Evolutionary conservation across 2,797 vertebrate genomes (phyloP).

Genomic region (Mustela erminea): DNA sequence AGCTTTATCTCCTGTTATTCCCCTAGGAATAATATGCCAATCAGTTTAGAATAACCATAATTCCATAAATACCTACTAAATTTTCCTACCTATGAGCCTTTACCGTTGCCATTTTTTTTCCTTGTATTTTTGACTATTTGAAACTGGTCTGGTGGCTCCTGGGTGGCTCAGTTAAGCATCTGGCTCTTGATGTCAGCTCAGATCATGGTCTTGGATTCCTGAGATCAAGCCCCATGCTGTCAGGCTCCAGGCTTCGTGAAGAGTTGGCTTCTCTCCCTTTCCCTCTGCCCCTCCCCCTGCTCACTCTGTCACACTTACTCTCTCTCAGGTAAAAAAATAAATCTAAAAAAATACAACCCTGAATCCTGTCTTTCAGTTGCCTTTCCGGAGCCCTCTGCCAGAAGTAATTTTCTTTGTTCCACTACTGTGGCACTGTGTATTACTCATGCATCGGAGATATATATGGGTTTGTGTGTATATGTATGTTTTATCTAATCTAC

Average conservation of each 20-base stretch:
- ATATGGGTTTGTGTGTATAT: background rate
- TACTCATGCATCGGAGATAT: background rate
- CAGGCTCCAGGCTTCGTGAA: background rate
- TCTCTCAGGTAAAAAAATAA: background rate
- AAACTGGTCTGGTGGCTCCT: background rate
- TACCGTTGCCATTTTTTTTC: background rate
- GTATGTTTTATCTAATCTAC: background rate
- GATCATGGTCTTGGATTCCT: background rate
- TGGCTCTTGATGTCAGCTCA: background rate
- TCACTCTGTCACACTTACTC: background rate
- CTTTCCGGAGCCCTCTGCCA: background rate
- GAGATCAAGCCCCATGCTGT: background rate
- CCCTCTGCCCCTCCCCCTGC: background rate
- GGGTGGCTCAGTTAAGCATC: background rate
- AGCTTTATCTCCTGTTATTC: constrained; percentile 24
- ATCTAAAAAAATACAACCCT: background rate
- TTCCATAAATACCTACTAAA: background rate
- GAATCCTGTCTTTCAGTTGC: background rate
- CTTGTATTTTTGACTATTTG: constrained; percentile 32
- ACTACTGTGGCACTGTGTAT: background rate
- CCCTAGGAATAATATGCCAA: background rate
- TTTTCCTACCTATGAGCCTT: background rate
- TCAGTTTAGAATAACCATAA: constrained; percentile 17
- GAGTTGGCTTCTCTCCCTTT: background rate
- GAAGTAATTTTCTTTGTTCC: constrained; percentile 49